Evolutionary conservation across 2,113 vertebrate genomes (phyloP).

Genomic region (Canis aureus): DNA sequence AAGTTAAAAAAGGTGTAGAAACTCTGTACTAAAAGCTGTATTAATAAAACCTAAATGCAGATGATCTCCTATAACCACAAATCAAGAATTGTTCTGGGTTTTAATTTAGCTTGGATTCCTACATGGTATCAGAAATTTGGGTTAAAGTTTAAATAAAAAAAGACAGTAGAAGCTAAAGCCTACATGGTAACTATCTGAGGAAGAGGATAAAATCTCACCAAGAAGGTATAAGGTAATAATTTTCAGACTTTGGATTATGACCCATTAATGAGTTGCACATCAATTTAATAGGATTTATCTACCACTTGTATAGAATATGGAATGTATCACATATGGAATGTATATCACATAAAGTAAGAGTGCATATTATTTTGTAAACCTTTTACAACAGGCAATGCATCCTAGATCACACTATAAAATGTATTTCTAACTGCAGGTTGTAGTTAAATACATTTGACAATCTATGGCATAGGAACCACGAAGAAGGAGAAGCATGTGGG

Average conservation of each 20-base stretch:
- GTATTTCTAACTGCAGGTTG: not conserved
- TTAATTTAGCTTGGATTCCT: not conserved
- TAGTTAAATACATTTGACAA: not conserved
- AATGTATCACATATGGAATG: not conserved
- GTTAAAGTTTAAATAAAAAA: not conserved
- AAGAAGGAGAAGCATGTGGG: not conserved
- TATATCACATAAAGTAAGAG: not conserved
- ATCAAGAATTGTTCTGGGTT: not conserved
- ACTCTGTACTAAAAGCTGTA: not conserved
- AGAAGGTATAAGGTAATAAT: not conserved
- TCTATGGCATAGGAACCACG: not conserved
- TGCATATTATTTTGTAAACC: not conserved
- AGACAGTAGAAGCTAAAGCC: not conserved
- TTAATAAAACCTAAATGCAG: slow-evolving; percentile 20
- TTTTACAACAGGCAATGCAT: not conserved
- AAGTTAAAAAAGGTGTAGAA: slow-evolving; percentile 27
- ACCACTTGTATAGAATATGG: not conserved
- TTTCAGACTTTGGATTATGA: not conserved
- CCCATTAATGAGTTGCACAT: not conserved
- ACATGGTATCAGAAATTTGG: not conserved
- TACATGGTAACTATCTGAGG: not conserved
- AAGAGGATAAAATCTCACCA: not conserved
- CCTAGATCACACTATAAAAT: not conserved
- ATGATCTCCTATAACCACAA: not conserved
- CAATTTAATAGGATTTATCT: not conserved